Evolutionary conservation across 64 coral and sea anemone species (phyloP).

Genomic region (Pocillopora damicornis): DNA sequence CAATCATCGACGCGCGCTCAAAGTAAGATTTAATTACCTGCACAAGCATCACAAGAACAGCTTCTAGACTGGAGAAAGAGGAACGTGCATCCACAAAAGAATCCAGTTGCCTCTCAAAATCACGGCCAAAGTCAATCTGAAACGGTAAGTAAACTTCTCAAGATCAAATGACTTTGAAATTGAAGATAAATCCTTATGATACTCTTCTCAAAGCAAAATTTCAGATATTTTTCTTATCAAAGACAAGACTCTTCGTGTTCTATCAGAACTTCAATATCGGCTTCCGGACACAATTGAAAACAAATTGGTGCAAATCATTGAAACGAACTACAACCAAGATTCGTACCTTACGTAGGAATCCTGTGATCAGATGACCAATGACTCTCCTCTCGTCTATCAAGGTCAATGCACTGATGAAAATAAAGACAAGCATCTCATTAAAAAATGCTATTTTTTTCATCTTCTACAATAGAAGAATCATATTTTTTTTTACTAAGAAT

Average conservation of each 20-base stretch:
- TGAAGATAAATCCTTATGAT: neutral
- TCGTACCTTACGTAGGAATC: conserved; percentile 79
- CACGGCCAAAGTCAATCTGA: conserved; percentile 93
- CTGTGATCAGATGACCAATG: conserved; percentile 75
- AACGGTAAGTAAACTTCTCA: neutral
- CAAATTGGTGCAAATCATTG: too few species aligned
- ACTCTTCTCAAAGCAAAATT: too few species aligned
- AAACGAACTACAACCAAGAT: too few species aligned
- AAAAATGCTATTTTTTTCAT: too few species aligned
- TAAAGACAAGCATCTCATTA: neutral
- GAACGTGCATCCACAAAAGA: conserved; percentile 90
- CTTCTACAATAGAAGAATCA: too few species aligned
- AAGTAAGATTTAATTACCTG: conserved; percentile 36
- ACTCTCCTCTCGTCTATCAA: conserved; percentile 76
- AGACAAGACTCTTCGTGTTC: too few species aligned
- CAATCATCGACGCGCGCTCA: too few species aligned
- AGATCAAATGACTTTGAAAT: neutral
- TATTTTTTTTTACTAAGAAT: too few species aligned
- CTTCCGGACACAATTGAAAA: neutral
- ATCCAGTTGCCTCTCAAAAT: conserved; percentile 97
- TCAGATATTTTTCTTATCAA: too few species aligned
- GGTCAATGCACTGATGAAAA: conserved; percentile 68
- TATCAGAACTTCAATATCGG: too few species aligned
- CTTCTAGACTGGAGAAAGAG: conserved; percentile 90
- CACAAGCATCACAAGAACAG: conserved; percentile 81